phyloP scores from a whole-genome alignment of 2,113 vertebrate species.

The Dascyllus trimaculatus region DNA sequence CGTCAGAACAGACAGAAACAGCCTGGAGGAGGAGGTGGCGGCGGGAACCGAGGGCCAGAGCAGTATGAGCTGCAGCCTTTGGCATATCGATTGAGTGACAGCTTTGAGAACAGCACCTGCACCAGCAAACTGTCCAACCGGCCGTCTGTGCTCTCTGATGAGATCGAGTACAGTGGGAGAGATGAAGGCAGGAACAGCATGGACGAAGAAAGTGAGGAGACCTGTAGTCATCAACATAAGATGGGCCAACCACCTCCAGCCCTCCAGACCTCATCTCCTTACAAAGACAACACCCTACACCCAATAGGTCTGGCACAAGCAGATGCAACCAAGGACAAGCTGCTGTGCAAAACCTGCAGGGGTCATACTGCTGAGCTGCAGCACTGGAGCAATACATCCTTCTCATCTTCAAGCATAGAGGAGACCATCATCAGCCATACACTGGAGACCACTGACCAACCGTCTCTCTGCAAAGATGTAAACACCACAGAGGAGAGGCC shows the following conservation, averaged over 20 bases:
- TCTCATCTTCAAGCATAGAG: constrained; percentile 84
- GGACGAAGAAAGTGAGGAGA: constrained; percentile 66
- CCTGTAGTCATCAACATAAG: constrained; percentile 66
- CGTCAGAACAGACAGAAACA: constrained; percentile 77
- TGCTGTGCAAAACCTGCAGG: constrained; percentile 81
- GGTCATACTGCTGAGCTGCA: constrained; percentile 57
- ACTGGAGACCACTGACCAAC: constrained; percentile 72
- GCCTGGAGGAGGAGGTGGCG: constrained; percentile 58
- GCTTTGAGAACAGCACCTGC: constrained; percentile 98
- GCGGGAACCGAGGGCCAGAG: constrained; percentile 84
- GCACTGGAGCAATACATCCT: constrained; percentile 80
- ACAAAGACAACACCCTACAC: constrained; percentile 84
- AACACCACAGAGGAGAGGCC: constrained; percentile 37
- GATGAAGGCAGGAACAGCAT: constrained; percentile 61
- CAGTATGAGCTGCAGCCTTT: constrained; percentile 96
- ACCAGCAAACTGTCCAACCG: constrained; percentile 97
- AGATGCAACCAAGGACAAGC: constrained; percentile 63
- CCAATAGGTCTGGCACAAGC: constrained; percentile 43
- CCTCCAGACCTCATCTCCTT: constrained; percentile 96
- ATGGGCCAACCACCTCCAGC: constrained; percentile 82
- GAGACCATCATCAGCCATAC: constrained; percentile 82
- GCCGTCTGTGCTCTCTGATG: constrained; percentile 95
- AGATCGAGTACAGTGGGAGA: constrained; percentile 88
- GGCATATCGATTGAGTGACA: constrained; percentile 93
- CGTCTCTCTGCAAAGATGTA: constrained; percentile 73